Conservation (phyloP, 2,888 invertebrate genomes). For the Chironomus tentans region DNA sequence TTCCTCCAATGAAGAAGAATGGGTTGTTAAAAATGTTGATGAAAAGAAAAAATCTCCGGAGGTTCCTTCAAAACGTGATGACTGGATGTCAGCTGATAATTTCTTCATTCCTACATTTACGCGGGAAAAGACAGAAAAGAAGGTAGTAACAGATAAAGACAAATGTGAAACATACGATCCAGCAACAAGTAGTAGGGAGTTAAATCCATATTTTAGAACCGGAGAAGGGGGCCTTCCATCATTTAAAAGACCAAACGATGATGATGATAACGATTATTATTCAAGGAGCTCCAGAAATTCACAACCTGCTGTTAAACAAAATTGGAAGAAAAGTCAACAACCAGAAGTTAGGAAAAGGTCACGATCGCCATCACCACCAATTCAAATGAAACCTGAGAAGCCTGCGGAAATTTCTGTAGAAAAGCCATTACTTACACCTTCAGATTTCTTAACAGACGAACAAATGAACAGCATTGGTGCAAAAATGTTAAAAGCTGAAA, state of each 20-base stretch:
- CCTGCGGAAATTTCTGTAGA: not conserved
- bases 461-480: slow-evolving; percentile 88
- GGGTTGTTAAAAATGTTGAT: slow-evolving; percentile 50
- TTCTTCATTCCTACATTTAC: slow-evolving; percentile 42
- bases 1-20: slow-evolving; percentile 37
- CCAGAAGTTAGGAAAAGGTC: not conserved
- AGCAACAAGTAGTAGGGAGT: slow-evolving; percentile 61
- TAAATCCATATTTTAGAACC: slow-evolving; percentile 89
- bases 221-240: slow-evolving; percentile 76
- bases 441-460: slow-evolving; percentile 55
- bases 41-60: slow-evolving; percentile 5
- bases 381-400: not conserved
- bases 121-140: slow-evolving; percentile 39
- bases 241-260: slow-evolving; percentile 40
- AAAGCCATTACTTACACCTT: slow-evolving; percentile 24
- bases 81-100: slow-evolving; percentile 69
- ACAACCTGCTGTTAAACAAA: slow-evolving; percentile 27
- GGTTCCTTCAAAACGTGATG: slow-evolving; percentile 45
- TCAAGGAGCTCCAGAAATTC: slow-evolving; percentile 26
- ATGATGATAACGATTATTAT: slow-evolving; percentile 35
- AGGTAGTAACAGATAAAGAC: slow-evolving; percentile 44
- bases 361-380: not conserved
- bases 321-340: slow-evolving; percentile 30
- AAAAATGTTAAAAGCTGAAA: slow-evolving; percentile 86
- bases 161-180: slow-evolving; percentile 56